Evolutionary conservation across 2,888 invertebrate species (phyloP).

Genomic region (Glyphotaelius pellucidus): DNA sequence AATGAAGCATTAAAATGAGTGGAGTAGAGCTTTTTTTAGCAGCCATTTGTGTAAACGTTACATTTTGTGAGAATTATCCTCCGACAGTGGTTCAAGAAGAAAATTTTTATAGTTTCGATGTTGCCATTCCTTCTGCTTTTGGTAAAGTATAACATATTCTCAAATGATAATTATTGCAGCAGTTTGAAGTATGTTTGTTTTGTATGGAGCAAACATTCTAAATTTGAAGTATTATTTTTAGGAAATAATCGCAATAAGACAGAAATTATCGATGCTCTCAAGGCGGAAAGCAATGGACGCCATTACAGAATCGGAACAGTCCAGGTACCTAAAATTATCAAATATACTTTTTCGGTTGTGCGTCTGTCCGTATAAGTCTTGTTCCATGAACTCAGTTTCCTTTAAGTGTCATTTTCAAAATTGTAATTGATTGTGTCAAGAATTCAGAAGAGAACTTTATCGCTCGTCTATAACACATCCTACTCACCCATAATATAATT

Average conservation of each 20-base stretch:
- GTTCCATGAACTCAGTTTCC: too few relatives aligned
- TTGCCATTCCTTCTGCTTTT: not conserved
- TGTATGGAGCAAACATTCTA: too few relatives aligned
- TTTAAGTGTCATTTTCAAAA: too few relatives aligned
- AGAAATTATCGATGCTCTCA: not conserved
- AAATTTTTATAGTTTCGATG: not conserved
- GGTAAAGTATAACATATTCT: not conserved
- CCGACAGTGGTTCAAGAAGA: not conserved
- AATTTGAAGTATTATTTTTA: not conserved
- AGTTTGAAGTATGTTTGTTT: not conserved
- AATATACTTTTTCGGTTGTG: too few relatives aligned
- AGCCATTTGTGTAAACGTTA: slow-evolving; percentile 73
- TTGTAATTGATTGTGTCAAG: too few relatives aligned
- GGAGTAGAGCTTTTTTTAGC: slow-evolving; percentile 74
- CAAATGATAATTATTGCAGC: not conserved
- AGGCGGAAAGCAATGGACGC: slow-evolving; percentile 72
- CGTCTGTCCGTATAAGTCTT: too few relatives aligned
- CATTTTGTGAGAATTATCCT: slow-evolving; percentile 69
- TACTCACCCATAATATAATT: too few relatives aligned
- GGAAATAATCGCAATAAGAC: not conserved
- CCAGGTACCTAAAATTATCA: slow-evolving; percentile 70
- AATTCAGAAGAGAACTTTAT: too few relatives aligned
- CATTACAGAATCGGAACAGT: slow-evolving; percentile 73
- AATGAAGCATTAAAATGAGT: slow-evolving; percentile 54
- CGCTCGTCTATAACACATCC: too few relatives aligned